These are phyloP conservation scores for Neoaliturus tenellus DNA, from an alignment of 2,888 invertebrate species.

Conservation along the genomic window DNA sequence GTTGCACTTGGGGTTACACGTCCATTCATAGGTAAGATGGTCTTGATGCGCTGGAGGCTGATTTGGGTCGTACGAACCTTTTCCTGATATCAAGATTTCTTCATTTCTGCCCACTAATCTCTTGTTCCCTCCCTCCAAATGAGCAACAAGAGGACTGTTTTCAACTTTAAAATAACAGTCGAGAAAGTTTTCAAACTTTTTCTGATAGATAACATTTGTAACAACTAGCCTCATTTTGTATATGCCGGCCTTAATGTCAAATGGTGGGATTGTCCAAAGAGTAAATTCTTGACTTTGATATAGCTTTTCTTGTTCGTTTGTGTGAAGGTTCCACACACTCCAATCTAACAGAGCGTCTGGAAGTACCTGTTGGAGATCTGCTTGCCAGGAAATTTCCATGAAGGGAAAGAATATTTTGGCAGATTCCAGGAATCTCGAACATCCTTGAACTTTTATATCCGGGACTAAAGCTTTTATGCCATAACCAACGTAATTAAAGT, in stretches of 20 bases:
- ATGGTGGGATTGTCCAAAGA: constrained; percentile 1
- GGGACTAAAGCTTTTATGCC: neutral
- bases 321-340: neutral
- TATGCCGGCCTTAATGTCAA: neutral
- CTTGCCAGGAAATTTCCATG: neutral
- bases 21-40: neutral
- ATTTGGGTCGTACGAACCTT: neutral
- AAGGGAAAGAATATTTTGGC: neutral
- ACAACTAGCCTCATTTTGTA: neutral
- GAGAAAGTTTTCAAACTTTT: neutral
- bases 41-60: neutral
- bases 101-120: neutral
- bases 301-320: neutral
- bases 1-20: neutral
- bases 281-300: too few relatives aligned
- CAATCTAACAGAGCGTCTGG: neutral
- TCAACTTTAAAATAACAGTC: neutral
- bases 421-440: neutral
- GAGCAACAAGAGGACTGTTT: neutral
- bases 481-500: neutral
- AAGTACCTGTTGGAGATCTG: neutral
- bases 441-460: neutral
- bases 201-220: neutral
- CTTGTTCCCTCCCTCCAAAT: neutral
- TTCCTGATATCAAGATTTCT: neutral